Evolutionary conservation across 2,888 invertebrate genomes (phyloP).

Genomic region (Minunthozetes semirufus): DNA sequence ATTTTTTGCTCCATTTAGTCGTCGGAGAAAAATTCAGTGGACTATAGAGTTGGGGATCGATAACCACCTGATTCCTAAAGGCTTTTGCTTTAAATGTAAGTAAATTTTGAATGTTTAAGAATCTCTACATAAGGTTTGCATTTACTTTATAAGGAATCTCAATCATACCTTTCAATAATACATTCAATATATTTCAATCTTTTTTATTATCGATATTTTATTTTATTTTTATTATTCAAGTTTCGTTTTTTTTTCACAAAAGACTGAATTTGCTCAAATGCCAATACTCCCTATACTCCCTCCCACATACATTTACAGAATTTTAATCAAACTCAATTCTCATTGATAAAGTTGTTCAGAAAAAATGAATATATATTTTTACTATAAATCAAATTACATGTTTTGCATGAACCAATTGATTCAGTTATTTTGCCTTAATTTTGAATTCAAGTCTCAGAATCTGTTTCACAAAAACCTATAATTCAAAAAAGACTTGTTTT

Average conservation of each 20-base stretch:
- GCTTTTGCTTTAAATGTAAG: background rate
- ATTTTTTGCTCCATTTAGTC: slow-evolving; percentile 8
- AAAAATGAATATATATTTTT: background rate
- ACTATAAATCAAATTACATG: background rate
- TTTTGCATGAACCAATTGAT: no score
- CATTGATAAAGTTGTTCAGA: background rate
- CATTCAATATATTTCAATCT: no score
- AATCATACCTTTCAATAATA: background rate
- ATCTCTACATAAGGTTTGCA: background rate
- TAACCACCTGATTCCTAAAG: slow-evolving; percentile 11
- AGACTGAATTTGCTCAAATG: no score
- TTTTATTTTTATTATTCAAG: no score
- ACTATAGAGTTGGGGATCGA: background rate
- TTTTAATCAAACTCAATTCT: background rate
- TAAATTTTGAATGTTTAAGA: background rate
- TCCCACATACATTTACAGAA: background rate
- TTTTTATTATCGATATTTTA: no score
- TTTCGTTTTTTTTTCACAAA: no score
- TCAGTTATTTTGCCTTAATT: no score
- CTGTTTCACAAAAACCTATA: no score
- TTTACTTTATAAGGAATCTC: background rate
- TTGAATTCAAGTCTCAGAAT: no score
- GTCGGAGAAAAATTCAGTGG: background rate
- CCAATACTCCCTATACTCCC: no score
- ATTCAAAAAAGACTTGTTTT: no score